Evolutionary conservation across 2,888 invertebrate genomes (phyloP), one percentile per base, ranked within the genome.

Genomic region (Yponomeuta evonymella): DNA sequence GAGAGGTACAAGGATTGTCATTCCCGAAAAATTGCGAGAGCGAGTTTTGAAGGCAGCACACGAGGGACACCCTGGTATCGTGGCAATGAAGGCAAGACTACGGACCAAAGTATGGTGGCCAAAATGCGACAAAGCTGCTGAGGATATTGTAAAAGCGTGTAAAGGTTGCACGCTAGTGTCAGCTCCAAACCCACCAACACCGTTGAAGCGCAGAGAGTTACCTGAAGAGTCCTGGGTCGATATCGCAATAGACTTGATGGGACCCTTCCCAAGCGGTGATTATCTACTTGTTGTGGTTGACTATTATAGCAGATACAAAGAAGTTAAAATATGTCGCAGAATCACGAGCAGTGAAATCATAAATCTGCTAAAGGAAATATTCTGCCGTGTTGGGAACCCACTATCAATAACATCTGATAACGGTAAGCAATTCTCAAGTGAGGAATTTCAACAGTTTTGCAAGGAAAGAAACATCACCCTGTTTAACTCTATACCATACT

Each of bases 101-200:
- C 69, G 84, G 5, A 76, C 79, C 0, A 84, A 84, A 75, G 84
- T 83, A 4, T 84, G 82, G 81, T 83, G 83, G 81, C 80, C 81
- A 10, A 77, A 75, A 68, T 76, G 77, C 6, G 82, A 84, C 71
- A 76, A 74, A 70, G 81, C 81, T 48, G 77, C 72, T 0, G 75
- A 76, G 71, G 70, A 64, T 12, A 2, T 72, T 0, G 72, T 73
- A 1, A 76, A 73, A 71, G 2, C 29, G 6, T 77, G 76, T 66
- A 74, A 73, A 69, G 72, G 75, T 0, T 79, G 76, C 51, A 75
- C 72, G 2, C n/a, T 76, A 5, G 76, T 78, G 0, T 71, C 72
- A 0, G 48, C 43, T 6, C 75, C 75, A 23, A 74, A 72, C 48
- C 71, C 74, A 12, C 75, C 75, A 33, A 63, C 5, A 0, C 72